A percentile compares a stretch with the other conserved stretches of the same genome.
Conservation (phyloP, 2,797 vertebrate genomes). For the Gallirallus australis region DNA sequence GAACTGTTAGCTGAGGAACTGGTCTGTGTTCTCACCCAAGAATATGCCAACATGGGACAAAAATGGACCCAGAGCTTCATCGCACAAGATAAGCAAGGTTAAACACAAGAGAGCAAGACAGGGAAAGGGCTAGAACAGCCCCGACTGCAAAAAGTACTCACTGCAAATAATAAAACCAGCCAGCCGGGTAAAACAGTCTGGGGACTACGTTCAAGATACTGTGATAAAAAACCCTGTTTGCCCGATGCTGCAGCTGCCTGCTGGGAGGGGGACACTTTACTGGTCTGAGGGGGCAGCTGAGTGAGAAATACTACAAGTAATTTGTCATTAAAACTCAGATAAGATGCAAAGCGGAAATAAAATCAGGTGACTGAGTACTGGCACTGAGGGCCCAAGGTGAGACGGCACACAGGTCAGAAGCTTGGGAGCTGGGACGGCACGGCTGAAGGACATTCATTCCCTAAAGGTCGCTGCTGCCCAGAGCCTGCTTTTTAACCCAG, state of each 20-base stretch:
- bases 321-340: not conserved
- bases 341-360: not conserved
- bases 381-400: not conserved
- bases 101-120: not conserved
- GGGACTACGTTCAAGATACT: not conserved
- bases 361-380: not conserved
- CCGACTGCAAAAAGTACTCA: not conserved
- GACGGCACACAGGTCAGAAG: not conserved
- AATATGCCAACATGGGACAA: not conserved
- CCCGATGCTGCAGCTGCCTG: not conserved
- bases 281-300: not conserved
- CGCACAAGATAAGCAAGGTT: not conserved
- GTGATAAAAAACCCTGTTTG: not conserved
- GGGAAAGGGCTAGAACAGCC: not conserved
- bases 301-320: not conserved
- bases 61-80: not conserved
- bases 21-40: not conserved
- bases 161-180: not conserved
- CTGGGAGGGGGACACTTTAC: not conserved
- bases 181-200: not conserved
- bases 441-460: not conserved
- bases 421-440: rapidly evolving
- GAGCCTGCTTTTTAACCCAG: not conserved
- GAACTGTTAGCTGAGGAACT: not conserved
- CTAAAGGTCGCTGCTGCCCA: not conserved